A percentile compares a stretch with the other conserved stretches of the same genome.
phyloP scores from a whole-genome alignment of 2,797 vertebrate genomes.

The Eulemur rubriventer region DNA sequence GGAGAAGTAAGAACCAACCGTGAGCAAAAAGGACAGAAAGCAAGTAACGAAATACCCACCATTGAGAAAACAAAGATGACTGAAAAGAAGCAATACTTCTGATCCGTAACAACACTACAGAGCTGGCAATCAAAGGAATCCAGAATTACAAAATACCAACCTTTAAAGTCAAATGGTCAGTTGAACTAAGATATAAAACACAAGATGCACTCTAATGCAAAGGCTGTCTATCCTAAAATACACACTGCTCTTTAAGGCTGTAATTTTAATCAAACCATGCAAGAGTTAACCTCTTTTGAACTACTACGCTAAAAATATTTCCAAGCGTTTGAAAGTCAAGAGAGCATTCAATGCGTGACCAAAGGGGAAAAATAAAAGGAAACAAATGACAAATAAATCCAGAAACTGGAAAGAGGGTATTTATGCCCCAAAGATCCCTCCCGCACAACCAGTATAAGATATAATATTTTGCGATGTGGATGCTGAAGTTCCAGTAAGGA shows the following conservation, averaged over 20 bases:
- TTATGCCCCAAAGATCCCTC: not conserved
- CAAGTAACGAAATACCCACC: too few species aligned
- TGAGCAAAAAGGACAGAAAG: not conserved
- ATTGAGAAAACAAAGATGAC: accelerated
- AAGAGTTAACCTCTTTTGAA: not conserved
- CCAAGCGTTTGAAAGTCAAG: not conserved
- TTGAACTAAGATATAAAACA: not conserved
- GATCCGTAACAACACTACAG: accelerated
- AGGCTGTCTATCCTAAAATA: not conserved
- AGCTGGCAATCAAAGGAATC: accelerated
- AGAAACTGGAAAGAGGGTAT: not conserved
- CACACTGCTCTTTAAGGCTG: not conserved
- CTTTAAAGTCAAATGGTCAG: too few species aligned
- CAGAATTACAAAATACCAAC: not conserved
- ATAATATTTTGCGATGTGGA: accelerated
- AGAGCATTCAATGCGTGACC: not conserved
- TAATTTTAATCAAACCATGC: not conserved
- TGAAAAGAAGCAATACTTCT: accelerated
- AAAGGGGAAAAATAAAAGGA: not conserved
- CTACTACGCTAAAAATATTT: not conserved
- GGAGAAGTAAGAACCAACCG: not conserved
- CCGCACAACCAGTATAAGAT: not conserved
- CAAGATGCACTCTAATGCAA: not conserved
- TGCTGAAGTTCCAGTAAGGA: accelerated
- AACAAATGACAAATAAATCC: not conserved